These are phyloP conservation scores for Australoheros scitulus DNA, from an alignment of 2,113 vertebrate species.

Conservation along the genomic window DNA sequence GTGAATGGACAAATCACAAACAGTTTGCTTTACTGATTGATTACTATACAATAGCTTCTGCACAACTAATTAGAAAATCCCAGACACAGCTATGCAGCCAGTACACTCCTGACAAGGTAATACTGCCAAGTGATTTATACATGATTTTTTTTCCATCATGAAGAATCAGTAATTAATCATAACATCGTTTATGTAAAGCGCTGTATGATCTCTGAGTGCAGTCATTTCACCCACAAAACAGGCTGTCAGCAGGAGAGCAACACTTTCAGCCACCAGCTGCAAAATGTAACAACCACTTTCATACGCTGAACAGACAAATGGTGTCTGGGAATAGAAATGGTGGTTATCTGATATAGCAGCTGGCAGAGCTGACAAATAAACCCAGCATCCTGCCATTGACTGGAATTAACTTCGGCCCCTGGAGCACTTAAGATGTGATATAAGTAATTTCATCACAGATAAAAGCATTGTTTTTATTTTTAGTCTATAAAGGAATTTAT, in stretches of 20 bases:
- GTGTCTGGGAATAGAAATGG: background rate
- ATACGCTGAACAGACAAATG: conserved; percentile 19
- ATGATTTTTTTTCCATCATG: background rate
- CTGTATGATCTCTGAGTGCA: background rate
- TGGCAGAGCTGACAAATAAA: conserved; percentile 2
- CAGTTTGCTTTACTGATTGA: rapidly evolving
- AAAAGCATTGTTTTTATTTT: background rate
- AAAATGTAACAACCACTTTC: conserved; percentile 21
- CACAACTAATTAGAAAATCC: background rate
- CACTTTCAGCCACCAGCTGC: conserved; percentile 41
- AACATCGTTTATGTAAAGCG: background rate
- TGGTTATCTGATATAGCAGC: conserved; percentile 9
- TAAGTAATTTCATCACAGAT: background rate
- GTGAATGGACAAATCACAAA: rapidly evolving
- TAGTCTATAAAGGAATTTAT: background rate
- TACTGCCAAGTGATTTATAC: background rate
- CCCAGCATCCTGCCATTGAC: background rate
- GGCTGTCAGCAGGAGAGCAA: background rate
- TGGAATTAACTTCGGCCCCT: conserved; percentile 6
- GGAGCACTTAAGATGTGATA: background rate
- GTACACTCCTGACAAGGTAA: background rate
- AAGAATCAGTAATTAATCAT: background rate
- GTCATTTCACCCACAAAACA: conserved; percentile 18
- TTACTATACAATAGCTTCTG: background rate
- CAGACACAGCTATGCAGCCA: no score